Conservation (phyloP, 1,140 invertebrate species). For the Drosophila lacertosa region DNA sequence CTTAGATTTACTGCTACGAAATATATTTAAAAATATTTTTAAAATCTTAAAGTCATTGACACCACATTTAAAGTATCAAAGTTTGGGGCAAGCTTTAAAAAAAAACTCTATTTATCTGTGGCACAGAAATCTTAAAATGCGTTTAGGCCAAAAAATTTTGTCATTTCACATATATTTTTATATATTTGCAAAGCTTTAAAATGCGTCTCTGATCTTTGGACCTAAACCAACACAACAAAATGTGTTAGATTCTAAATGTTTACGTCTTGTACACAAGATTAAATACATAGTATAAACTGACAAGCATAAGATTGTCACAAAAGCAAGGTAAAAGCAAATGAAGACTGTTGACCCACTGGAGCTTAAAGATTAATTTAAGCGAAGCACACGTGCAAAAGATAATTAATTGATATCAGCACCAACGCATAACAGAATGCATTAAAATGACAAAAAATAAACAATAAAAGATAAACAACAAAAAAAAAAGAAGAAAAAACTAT, state of each 20-base stretch:
- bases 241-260: background rate
- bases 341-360: constrained; percentile 19
- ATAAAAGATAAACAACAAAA: background rate
- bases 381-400: constrained; percentile 13
- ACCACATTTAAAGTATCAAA: background rate
- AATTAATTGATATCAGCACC: constrained; percentile 21
- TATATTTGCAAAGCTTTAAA: background rate
- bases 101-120: background rate
- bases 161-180: background rate
- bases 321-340: background rate
- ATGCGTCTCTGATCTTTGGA: background rate
- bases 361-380: constrained; percentile 5
- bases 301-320: background rate
- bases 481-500: constrained; percentile 30
- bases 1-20: too few relatives aligned
- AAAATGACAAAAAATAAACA: constrained; percentile 9
- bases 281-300: background rate
- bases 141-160: background rate
- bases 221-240: background rate
- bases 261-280: background rate
- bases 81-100: background rate
- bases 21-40: background rate
- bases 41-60: background rate
- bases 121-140: background rate
- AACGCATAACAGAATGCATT: constrained; percentile 20